Conservation (phyloP, 2,113 vertebrate species). For the Pelmatolapia mariae region DNA sequence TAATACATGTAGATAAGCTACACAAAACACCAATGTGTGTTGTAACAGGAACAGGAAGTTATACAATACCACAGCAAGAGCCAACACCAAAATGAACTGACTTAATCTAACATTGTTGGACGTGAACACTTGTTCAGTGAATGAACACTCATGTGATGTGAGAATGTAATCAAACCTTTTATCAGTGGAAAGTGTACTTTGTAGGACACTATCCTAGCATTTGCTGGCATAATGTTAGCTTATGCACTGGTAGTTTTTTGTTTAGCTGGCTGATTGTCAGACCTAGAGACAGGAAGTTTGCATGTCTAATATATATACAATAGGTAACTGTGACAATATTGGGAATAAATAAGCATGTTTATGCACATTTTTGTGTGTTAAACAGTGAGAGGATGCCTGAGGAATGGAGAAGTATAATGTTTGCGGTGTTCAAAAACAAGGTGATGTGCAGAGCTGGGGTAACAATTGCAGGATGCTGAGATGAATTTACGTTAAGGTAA, state of each 20-base stretch:
- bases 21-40: not conserved
- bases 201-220: not conserved
- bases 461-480: not conserved
- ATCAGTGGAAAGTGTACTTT: not conserved
- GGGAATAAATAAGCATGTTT: not conserved
- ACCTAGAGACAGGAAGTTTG: not conserved
- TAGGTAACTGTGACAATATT: not conserved
- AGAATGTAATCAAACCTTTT: not conserved
- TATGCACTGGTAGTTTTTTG: not conserved
- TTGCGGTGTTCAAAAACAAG: not conserved
- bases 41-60: not conserved
- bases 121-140: not conserved
- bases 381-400: not conserved
- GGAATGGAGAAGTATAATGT: fast-evolving
- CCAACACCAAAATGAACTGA: not conserved
- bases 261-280: not conserved
- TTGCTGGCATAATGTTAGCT: not conserved
- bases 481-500: fast-evolving
- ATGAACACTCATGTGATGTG: not conserved
- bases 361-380: not conserved
- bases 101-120: not conserved
- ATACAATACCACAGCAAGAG: not conserved
- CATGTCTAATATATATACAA: not conserved
- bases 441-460: not conserved
- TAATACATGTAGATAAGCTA: not conserved